A percentile compares a stretch with the other conserved stretches of the same genome.
Conservation (phyloP, 2,888 invertebrate species). For the Idaea dimidiata region DNA sequence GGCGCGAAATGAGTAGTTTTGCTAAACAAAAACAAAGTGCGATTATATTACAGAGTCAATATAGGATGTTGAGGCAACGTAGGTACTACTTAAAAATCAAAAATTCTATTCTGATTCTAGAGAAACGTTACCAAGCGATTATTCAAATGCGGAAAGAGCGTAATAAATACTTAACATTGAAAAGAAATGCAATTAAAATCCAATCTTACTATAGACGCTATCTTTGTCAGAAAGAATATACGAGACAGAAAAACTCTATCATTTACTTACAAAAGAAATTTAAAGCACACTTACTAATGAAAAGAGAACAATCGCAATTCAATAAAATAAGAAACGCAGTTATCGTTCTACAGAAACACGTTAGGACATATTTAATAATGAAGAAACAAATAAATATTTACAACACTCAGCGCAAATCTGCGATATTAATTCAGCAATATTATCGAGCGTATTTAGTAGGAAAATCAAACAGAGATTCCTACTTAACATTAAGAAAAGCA, state of each 20-base stretch:
- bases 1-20: slow-evolving; percentile 45
- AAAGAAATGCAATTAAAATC: slow-evolving; percentile 53
- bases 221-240: slow-evolving; percentile 58
- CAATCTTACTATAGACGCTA: slow-evolving; percentile 74
- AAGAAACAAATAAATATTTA: slow-evolving; percentile 44
- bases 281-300: slow-evolving; percentile 64
- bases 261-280: slow-evolving; percentile 74
- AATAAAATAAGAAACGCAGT: slow-evolving; percentile 52
- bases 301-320: slow-evolving; percentile 54
- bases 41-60: slow-evolving; percentile 67
- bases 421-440: slow-evolving; percentile 34
- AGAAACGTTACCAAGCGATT: slow-evolving; percentile 50
- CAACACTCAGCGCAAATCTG: slow-evolving; percentile 41
- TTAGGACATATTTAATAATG: slow-evolving; percentile 59
- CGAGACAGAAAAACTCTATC: slow-evolving; percentile 45
- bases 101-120: slow-evolving; percentile 44
- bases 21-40: slow-evolving; percentile 40
- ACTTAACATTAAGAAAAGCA: slow-evolving; percentile 34
- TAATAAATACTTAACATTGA: slow-evolving; percentile 48
- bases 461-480: slow-evolving; percentile 35
- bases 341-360: slow-evolving; percentile 70
- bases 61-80: slow-evolving; percentile 52
- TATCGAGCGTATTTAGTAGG: slow-evolving; percentile 39
- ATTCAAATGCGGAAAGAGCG: slow-evolving; percentile 54
- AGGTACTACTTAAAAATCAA: slow-evolving; percentile 43